Percentiles rank a stretch among this genome's conserved stretches.
phyloP scores from a whole-genome alignment of 2,797 vertebrate species.

The Dipus sagitta region DNA sequence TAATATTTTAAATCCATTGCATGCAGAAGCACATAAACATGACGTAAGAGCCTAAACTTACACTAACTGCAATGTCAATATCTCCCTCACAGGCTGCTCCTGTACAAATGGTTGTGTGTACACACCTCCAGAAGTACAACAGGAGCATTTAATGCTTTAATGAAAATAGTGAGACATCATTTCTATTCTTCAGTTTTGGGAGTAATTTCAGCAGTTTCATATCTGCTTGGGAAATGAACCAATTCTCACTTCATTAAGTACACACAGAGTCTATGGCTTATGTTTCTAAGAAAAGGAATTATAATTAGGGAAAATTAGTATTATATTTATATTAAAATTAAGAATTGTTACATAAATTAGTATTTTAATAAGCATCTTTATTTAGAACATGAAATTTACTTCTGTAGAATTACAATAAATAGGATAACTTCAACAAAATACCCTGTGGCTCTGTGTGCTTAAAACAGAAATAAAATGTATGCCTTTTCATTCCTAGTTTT shows the following conservation, averaged over 20 bases:
- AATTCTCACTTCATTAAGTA: constrained; percentile 2
- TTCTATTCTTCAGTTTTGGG: constrained; percentile 67
- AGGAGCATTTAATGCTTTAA: constrained; percentile 32
- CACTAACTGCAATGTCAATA: constrained; percentile 53
- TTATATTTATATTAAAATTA: constrained; percentile 44
- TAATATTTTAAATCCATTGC: constrained; percentile 66
- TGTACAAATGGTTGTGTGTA: not conserved
- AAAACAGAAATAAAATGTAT: constrained; percentile 78
- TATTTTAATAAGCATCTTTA: constrained; percentile 52
- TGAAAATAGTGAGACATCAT: constrained; percentile 57
- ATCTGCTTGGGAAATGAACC: constrained; percentile 70
- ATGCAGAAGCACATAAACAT: constrained; percentile 60
- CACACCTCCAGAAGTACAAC: constrained; percentile 40
- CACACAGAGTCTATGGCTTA: not conserved
- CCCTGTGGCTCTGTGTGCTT: constrained; percentile 40
- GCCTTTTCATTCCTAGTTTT: constrained; percentile 70
- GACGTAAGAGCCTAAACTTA: constrained; percentile 56
- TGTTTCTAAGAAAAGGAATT: not conserved
- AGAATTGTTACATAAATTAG: constrained; percentile 35
- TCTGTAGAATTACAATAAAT: not conserved
- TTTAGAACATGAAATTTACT: not conserved
- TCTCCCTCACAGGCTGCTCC: constrained; percentile 38
- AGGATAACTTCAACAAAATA: not conserved
- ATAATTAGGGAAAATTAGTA: not conserved
- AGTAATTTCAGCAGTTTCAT: constrained; percentile 74